Base-by-base conservation (phyloP, 35 echinoderm and acorn worm genomes). In the Stichopus chloronotus region DNA sequence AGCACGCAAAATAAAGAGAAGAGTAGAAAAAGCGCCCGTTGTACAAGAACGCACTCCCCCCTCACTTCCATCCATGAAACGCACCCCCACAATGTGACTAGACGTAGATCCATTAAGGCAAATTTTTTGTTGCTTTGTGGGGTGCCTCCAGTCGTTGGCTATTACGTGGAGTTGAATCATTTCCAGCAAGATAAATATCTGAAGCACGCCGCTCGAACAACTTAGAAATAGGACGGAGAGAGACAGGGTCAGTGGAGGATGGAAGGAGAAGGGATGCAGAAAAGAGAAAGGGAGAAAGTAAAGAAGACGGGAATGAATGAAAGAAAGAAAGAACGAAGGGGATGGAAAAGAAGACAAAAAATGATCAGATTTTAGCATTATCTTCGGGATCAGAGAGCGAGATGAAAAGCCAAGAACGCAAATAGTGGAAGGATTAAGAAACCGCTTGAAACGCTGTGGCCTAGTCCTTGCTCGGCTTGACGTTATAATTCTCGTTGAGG, bases 111-210 rank as follows among this genome's bases (percentile, higher is more conserved):
- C 30, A 43, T 43, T 43, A 43, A 43, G 30, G 30, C 30, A 43
- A 43, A 43, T 43, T 43, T 43, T 43, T 43, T 43, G 30, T 85
- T 19, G 82, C 82, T 85, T 74, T 74, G 13, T 43, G 30, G 7
- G 52, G 53, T 85, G 82, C 82, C 82, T 85, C 82, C 16, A 85
- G 82, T 58, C 82, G 55, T 85, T 58, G 17, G 82, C 21, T 23
- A 85, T 83, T 58, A 85, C 20, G 82, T n/a, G 52, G 6, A 85
- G 82, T 56, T 85, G 82, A 85, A 58, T 85, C 82, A 22, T 23
- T 53, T 58, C 24, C 17, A 85, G 55, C 55, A 22, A 21, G 82
- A 85, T 85, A 53, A 20, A 23, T 58, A 85, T 85, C 82, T 58
- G 55, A 56, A 85, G 82, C 55, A 56, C 82, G 82, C 82, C 82